A percentile compares a stretch with the other conserved stretches of the same genome.
These are phyloP conservation scores for Strigamia maritima DNA, from an alignment of 2,888 invertebrate species.

Conservation along the genomic window DNA sequence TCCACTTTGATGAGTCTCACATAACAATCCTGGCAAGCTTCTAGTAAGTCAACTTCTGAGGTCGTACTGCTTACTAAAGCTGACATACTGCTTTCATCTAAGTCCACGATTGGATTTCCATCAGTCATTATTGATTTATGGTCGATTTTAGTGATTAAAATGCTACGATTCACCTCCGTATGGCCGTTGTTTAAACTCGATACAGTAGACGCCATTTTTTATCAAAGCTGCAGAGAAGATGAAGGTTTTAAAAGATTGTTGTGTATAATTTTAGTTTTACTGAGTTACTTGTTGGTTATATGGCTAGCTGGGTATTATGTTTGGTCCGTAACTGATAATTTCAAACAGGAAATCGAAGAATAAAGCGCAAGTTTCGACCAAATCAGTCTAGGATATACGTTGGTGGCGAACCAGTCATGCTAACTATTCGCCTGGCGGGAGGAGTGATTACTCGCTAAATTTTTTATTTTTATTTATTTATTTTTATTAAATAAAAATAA, in stretches of 20 bases:
- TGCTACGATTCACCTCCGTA: neutral
- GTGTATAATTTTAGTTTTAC: neutral
- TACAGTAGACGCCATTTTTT: neutral
- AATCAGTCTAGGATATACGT: no score
- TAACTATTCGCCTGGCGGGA: no score
- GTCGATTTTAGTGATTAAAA: neutral
- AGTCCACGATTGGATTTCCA: neutral
- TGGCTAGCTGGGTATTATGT: no score
- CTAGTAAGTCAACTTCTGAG: neutral
- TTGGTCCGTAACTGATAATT: no score
- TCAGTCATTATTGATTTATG: neutral
- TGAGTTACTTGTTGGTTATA: neutral
- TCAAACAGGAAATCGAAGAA: no score
- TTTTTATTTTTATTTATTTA: no score
- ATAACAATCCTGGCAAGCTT: slow-evolving; percentile 6
- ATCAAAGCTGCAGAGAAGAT: neutral
- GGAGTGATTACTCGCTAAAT: no score
- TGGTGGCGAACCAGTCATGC: no score
- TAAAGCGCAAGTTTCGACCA: no score
- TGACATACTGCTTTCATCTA: neutral
- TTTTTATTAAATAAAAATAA: no score
- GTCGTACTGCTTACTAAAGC: neutral
- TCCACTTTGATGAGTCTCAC: slow-evolving; percentile 11
- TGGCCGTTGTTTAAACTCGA: neutral
- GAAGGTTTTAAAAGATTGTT: neutral